Percentiles rank a stretch among this genome's conserved stretches.
phyloP scores from a whole-genome alignment of 2,797 vertebrate genomes.

The Melanotaenia parkinsoni region DNA sequence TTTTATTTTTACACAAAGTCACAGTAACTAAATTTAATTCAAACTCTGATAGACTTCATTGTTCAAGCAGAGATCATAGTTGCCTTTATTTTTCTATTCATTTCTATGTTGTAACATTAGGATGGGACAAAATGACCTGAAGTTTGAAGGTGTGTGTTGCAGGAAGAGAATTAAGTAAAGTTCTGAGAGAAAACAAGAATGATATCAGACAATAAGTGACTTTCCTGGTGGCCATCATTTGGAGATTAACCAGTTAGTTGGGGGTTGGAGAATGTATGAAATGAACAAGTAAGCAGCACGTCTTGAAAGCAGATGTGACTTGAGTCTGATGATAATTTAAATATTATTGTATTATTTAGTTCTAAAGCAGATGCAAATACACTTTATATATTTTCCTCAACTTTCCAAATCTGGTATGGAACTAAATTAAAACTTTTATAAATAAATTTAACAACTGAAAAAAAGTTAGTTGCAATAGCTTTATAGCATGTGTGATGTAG shows the following conservation, averaged over 20 bases:
- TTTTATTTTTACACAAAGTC: slow-evolving; percentile 73
- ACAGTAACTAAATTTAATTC: slow-evolving; percentile 54
- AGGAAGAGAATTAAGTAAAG: slow-evolving; percentile 27
- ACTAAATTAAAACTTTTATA: too few species aligned
- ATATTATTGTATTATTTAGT: slow-evolving; percentile 6
- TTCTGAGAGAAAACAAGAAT: slow-evolving; percentile 4
- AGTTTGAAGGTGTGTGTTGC: slow-evolving; percentile 33
- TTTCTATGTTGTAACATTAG: slow-evolving; percentile 54
- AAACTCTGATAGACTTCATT: slow-evolving; percentile 41
- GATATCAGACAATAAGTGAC: slow-evolving; percentile 1
- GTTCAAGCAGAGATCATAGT: slow-evolving; percentile 62
- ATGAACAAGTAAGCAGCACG: slow-evolving; percentile 27
- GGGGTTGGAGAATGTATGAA: slow-evolving; percentile 34
- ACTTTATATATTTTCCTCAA: slow-evolving; percentile 5
- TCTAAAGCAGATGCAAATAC: slow-evolving; percentile 14
- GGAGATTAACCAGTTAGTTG: slow-evolving; percentile 5
- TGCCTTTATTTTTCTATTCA: slow-evolving; percentile 81
- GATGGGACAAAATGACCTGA: slow-evolving; percentile 21
- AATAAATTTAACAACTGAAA: slow-evolving; percentile 24
- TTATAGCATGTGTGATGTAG: slow-evolving; percentile 21
- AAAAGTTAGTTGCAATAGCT: slow-evolving; percentile 16
- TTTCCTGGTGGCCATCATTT: slow-evolving; percentile 18
- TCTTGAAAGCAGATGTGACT: slow-evolving; percentile 47
- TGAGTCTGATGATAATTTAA: slow-evolving; percentile 20
- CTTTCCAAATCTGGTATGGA: slow-evolving; percentile 2